Conservation (phyloP, 2,888 invertebrate species). For the Drosophila mayaguana region DNA sequence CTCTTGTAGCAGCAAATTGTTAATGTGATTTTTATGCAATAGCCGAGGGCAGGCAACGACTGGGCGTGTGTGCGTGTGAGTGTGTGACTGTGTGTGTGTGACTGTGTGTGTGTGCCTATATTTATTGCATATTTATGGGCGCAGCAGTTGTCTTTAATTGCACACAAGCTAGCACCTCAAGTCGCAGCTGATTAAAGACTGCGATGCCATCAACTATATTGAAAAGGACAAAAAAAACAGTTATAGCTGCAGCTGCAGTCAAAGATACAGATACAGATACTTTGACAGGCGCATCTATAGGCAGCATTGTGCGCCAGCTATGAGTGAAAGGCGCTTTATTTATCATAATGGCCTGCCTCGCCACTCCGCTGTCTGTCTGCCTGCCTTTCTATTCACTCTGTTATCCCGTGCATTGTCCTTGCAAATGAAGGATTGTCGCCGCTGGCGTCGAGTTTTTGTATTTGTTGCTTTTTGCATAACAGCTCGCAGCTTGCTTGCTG, state of each 20-base stretch:
- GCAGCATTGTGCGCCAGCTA: constrained; percentile 71
- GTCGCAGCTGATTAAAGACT: constrained; percentile 50
- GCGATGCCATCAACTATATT: constrained; percentile 59
- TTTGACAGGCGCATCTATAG: constrained; percentile 26
- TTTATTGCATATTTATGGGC: constrained; percentile 72
- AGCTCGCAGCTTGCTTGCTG: constrained; percentile 66
- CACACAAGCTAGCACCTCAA: constrained; percentile 31
- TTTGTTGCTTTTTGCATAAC: constrained; percentile 43
- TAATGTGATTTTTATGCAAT: constrained; percentile 82
- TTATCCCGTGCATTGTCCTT: constrained; percentile 76
- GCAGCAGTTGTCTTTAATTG: constrained; percentile 72
- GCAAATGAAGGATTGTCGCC: constrained; percentile 78
- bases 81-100: background rate
- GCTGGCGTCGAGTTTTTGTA: constrained; percentile 41
- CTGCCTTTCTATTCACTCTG: constrained; percentile 41
- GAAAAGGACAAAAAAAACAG: constrained; percentile 43
- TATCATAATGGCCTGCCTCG: constrained; percentile 76
- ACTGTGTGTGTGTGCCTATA: constrained; percentile 25
- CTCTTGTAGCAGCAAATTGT: constrained; percentile 80
- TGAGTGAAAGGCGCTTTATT: constrained; percentile 80
- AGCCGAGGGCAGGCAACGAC: constrained; percentile 8
- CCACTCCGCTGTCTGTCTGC: constrained; percentile 28
- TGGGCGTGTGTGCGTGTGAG: constrained; percentile 1
- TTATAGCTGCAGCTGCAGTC: background rate
- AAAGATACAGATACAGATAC: constrained; percentile 1